Base-by-base conservation (phyloP, 2,113 vertebrate genomes). In the Pituophis catenifer region DNA sequence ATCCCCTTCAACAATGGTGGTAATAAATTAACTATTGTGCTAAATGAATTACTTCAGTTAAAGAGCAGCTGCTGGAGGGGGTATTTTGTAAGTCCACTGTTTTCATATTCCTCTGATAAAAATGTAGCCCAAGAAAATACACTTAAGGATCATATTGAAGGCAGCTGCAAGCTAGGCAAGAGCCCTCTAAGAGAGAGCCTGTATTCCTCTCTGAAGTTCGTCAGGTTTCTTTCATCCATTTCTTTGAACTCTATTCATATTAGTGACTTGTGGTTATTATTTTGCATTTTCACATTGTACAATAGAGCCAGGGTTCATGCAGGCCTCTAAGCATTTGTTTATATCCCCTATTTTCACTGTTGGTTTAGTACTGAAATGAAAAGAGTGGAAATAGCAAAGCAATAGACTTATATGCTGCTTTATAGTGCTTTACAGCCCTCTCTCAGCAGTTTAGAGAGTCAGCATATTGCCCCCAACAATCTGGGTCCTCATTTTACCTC, bases 21-120 rank as follows among this genome's bases (percentile, higher is more conserved):
- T 26, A 44, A 55, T 62, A 75, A 38, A 29, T 89, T n/a, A 85
- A 44, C 65, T 92, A 15, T n/a, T 50, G 12, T 62, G 91, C 75
- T 91, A 0, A 2, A 62, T 48, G 50, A 91, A 89, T 95, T 92
- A 93, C 58, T 94, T 11, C 29, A 95, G 93, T 86, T 92, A 90
- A 92, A 62, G 57, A 86, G 81, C 91, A 87, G 91, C 91, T 50
- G 91, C 53, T 91, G 12, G 50, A 53, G 52, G 38, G 91, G 38
- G 33, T 94, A 59, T 91, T 89, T 93, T 91, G 50, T 86, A 54
- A 95, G 92, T 62, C 81, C 50, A 65, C 91, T 88, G 90, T 57
- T 90, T 53, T 54, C 91, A 93, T 50, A 89, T 85, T 89, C 91
- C 81, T 85, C 1, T 53, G 89, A 21, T 24, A 94, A 75, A 62